phyloP scores from a whole-genome alignment of 2,113 vertebrate species.

The Atrichornis clamosus region DNA sequence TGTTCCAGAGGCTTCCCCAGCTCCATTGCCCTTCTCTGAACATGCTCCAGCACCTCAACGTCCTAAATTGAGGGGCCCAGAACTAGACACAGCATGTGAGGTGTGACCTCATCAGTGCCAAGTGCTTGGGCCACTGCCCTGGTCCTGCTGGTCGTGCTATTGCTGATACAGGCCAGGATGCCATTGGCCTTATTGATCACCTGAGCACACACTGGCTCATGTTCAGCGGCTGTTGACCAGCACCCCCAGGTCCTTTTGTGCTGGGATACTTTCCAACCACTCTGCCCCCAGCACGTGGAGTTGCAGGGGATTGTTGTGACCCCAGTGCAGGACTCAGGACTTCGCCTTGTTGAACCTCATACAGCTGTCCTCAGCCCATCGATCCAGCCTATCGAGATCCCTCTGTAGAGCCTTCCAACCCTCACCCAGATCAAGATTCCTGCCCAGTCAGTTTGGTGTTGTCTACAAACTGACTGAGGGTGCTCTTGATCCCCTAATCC shows the following conservation, averaged over 20 bases:
- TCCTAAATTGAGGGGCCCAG: not conserved
- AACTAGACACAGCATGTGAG: accelerated
- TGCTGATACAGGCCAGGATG: not conserved
- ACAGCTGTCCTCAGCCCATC: accelerated
- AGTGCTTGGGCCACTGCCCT: accelerated
- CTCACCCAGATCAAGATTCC: accelerated
- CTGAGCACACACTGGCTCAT: not conserved
- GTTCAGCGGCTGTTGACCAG: not conserved
- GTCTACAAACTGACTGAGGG: not conserved
- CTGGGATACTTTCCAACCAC: accelerated
- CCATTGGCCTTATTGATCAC: not conserved
- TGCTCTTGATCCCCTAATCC: not conserved
- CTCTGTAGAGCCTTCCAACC: not conserved
- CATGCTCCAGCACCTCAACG: accelerated
- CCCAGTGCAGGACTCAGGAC: not conserved
- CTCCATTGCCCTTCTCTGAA: accelerated
- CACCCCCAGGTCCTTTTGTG: not conserved
- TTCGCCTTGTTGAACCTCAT: not conserved
- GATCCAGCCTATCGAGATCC: not conserved
- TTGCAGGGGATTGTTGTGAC: not conserved
- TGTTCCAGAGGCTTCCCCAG: too few species aligned
- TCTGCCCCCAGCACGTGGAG: not conserved
- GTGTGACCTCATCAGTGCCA: accelerated
- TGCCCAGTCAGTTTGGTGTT: accelerated
- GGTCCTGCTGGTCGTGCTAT: not conserved